Evolutionary conservation across 1,140 invertebrate genomes (phyloP), one percentile per base, ranked within the genome.

Genomic region (Anoplophora glabripennis): DNA sequence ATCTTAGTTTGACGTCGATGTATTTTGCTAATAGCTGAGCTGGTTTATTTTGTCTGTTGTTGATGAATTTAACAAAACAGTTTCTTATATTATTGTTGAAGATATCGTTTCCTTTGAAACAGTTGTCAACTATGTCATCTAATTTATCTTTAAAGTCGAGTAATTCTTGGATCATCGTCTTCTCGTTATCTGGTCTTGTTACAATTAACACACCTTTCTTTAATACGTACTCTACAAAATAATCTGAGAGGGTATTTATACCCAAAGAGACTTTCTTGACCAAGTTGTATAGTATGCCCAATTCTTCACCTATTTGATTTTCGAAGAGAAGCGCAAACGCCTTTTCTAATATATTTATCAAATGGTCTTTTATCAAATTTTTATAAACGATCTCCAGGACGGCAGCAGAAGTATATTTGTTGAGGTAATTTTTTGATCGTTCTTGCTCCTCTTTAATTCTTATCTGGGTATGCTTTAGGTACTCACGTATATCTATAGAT

Each of bases 111-210:
- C 86, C 86, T 68, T 89, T 84, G 79, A 99, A 99, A 79, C 95
- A 98, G 0, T 83, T 84, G 51, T 76, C 81, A 14, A 98, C 92
- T 65, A 99, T 89, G 69, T 89, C 85, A 79, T 99, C 96, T 81
- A 98, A 87, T 80, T 94, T 94, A 71, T 97, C 93, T 77, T 99
- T 99, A 74, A 99, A 98, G 68, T 98, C 92, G 41, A 99, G 79
- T 40, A 99, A 78, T 70, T 96, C 92, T 68, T 94, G 90, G 12
- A 99, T 95, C 91, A 99, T 94, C 21, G 47, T 89, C 94, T 78
- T 94, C 93, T 99, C 96, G 70, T 96, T 95, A 72, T 98, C 93
- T 5, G 90, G 88, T 78, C 97, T 92, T 72, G 94, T 92, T 35
- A 99, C 94, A 80, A 98, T 94, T n/a, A 89, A 89, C 65, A 88